phyloP scores from a whole-genome alignment of 2,888 invertebrate genomes.

The Julus scandinavius region DNA sequence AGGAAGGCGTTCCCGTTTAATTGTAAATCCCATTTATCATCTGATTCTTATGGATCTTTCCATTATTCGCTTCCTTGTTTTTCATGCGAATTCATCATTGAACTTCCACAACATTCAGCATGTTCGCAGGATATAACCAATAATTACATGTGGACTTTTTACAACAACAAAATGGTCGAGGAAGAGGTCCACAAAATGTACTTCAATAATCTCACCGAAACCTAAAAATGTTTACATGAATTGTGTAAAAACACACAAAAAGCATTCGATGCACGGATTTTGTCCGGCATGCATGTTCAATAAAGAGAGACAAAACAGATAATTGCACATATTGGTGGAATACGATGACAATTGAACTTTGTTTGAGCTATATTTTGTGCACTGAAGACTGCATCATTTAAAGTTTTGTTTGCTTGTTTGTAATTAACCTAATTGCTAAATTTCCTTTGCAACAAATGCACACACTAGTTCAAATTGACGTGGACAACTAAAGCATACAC shows the following conservation, averaged over 20 bases:
- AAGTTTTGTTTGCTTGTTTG: neutral
- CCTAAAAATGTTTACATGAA: no score
- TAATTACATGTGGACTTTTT: neutral
- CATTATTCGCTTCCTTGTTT: slow-evolving; percentile 26
- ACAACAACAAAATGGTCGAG: neutral
- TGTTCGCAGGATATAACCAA: neutral
- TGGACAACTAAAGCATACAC: neutral
- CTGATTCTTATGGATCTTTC: neutral
- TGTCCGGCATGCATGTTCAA: no score
- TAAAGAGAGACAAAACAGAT: no score
- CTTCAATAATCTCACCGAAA: neutral
- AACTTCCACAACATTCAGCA: neutral
- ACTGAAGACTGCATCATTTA: no score
- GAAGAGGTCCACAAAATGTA: neutral
- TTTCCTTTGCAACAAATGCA: neutral
- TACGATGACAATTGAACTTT: no score
- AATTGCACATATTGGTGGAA: no score
- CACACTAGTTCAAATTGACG: neutral
- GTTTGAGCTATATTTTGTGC: no score
- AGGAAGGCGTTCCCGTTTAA: neutral
- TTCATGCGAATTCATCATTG: neutral
- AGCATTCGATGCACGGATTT: neutral
- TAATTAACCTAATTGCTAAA: slow-evolving; percentile 31
- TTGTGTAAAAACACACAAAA: neutral
- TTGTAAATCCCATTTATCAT: slow-evolving; percentile 6